phyloP scores from a whole-genome alignment of 2,797 vertebrate species.

The Micrastur ruficollis region DNA sequence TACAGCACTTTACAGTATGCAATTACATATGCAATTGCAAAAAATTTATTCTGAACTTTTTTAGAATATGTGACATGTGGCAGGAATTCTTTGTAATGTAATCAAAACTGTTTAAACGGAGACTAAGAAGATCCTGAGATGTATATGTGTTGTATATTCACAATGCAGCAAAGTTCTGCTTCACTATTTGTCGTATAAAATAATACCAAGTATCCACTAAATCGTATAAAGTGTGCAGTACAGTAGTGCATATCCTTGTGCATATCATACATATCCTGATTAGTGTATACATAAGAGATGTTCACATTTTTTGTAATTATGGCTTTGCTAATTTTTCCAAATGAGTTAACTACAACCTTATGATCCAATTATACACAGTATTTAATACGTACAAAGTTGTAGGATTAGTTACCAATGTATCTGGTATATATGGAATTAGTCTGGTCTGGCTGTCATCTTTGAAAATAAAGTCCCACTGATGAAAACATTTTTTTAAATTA shows the following conservation, averaged over 20 bases:
- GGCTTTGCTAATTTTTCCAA: constrained; percentile 33
- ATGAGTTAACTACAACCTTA: background rate
- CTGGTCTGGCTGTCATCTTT: background rate
- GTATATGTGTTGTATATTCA: background rate
- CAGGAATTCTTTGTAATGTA: background rate
- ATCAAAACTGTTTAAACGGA: background rate
- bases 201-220: background rate
- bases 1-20: background rate
- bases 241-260: background rate
- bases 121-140: background rate
- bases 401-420: constrained; percentile 6
- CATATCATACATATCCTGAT: background rate
- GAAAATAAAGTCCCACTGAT: constrained; percentile 11
- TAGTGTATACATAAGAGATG: background rate
- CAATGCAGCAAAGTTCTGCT: background rate
- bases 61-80: background rate
- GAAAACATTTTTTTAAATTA: background rate
- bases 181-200: background rate
- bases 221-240: background rate
- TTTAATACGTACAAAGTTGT: constrained; percentile 24
- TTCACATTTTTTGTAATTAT: background rate
- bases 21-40: background rate
- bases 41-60: background rate
- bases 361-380: constrained; percentile 5
- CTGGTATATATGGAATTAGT: constrained; percentile 24